A percentile compares a stretch with the other conserved stretches of the same genome.
Conservation (phyloP, 2,888 invertebrate genomes). For the Hartigia nigra region DNA sequence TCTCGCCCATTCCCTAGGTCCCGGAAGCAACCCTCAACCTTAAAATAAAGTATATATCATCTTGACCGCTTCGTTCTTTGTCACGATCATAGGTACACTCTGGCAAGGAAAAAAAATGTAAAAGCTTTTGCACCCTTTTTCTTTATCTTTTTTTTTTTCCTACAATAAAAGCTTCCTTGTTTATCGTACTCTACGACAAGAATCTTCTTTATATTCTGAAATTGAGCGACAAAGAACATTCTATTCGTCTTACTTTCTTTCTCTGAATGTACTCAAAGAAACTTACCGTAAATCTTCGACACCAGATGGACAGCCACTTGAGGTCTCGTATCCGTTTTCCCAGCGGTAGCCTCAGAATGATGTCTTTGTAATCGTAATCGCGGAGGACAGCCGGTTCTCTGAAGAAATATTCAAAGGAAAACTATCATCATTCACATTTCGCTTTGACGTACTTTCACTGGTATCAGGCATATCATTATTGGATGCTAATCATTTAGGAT, state of each 20-base stretch:
- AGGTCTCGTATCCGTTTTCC: conserved; percentile 88
- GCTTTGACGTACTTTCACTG: background rate
- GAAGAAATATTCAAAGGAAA: conserved; percentile 60
- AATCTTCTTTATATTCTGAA: background rate
- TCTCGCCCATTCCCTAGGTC: conserved; percentile 4
- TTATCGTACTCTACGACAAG: background rate
- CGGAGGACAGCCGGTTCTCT: conserved; percentile 85
- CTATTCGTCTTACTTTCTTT: background rate
- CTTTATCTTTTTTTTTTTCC: background rate
- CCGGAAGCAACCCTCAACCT: conserved; percentile 10
- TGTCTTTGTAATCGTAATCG: conserved; percentile 81
- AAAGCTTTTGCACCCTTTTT: background rate
- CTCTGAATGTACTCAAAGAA: background rate
- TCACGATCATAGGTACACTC: background rate
- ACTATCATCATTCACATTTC: background rate
- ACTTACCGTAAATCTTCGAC: conserved; percentile 88
- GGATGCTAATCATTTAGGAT: too few species aligned
- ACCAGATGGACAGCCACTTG: conserved; percentile 94
- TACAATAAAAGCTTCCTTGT: background rate
- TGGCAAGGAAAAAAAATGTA: background rate
- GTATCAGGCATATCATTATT: background rate
- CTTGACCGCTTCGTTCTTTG: background rate
- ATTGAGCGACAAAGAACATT: background rate
- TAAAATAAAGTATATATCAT: conserved; percentile 18
- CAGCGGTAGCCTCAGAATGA: conserved; percentile 84